Evolutionary conservation across 2,113 vertebrate genomes (phyloP).

Genomic region (Eidolon helvum): DNA sequence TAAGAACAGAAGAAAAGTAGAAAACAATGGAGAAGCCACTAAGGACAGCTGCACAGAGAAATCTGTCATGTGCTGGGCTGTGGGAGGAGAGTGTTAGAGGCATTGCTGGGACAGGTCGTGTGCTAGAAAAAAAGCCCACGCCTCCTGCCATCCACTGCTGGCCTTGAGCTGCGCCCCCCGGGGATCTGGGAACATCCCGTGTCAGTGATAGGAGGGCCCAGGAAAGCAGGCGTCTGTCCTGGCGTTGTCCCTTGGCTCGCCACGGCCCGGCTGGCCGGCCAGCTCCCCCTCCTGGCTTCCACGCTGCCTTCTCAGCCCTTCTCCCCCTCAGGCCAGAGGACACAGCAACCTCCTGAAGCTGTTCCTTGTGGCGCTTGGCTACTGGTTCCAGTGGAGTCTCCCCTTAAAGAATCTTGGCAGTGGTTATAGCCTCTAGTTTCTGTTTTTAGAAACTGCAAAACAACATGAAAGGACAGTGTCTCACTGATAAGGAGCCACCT

Average conservation of each 20-base stretch:
- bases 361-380: background rate
- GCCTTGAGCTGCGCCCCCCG: background rate
- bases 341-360: background rate
- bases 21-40: background rate
- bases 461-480: background rate
- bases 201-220: background rate
- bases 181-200: background rate
- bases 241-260: background rate
- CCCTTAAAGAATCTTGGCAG: slow-evolving; percentile 9
- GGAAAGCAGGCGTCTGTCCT: background rate
- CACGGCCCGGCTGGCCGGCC: accelerated
- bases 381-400: background rate
- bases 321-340: background rate
- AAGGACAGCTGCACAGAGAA: background rate
- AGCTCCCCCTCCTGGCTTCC: background rate
- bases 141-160: background rate
- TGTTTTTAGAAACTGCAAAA: slow-evolving; percentile 47
- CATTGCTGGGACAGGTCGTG: background rate
- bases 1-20: background rate
- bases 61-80: accelerated
- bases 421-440: background rate
- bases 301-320: background rate
- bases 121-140: background rate
- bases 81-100: background rate
- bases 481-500: background rate